phyloP scores from a whole-genome alignment of 1,140 invertebrate genomes.

The Teleogryllus occipitalis region DNA sequence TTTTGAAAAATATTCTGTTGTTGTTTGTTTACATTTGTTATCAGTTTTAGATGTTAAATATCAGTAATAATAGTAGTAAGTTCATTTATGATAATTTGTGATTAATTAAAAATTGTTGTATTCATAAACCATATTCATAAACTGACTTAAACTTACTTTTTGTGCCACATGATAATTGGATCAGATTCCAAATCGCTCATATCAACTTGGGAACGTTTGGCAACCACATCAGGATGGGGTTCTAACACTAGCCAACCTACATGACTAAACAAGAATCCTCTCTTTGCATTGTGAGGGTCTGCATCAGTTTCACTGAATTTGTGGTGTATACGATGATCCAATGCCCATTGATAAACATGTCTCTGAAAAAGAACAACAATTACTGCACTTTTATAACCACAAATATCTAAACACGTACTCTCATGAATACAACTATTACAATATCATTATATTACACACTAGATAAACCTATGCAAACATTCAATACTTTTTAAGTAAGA shows the following conservation, averaged over 20 bases:
- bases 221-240: conserved; percentile 67
- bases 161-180: conserved; percentile 78
- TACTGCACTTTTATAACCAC: conserved; percentile 44
- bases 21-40: no score
- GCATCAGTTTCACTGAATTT: conserved; percentile 74
- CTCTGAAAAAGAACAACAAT: conserved; percentile 11
- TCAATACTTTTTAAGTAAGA: no score
- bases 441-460: no score
- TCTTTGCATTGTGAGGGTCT: conserved; percentile 71
- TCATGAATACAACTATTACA: no score
- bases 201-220: conserved; percentile 66
- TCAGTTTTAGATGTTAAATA: no score
- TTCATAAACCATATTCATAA: no score
- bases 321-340: conserved; percentile 76
- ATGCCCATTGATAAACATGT: conserved; percentile 60
- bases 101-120: no score
- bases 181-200: conserved; percentile 77
- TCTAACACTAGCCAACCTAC: conserved; percentile 71
- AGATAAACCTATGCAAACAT: no score
- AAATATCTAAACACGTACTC: conserved; percentile 7
- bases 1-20: no score
- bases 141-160: conserved; percentile 44
- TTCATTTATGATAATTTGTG: no score
- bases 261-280: conserved; percentile 75
- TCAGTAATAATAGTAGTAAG: no score